These are phyloP conservation scores for Odontocolon sp. DNA, from an alignment of 2,888 invertebrate species.

Conservation along the genomic window DNA sequence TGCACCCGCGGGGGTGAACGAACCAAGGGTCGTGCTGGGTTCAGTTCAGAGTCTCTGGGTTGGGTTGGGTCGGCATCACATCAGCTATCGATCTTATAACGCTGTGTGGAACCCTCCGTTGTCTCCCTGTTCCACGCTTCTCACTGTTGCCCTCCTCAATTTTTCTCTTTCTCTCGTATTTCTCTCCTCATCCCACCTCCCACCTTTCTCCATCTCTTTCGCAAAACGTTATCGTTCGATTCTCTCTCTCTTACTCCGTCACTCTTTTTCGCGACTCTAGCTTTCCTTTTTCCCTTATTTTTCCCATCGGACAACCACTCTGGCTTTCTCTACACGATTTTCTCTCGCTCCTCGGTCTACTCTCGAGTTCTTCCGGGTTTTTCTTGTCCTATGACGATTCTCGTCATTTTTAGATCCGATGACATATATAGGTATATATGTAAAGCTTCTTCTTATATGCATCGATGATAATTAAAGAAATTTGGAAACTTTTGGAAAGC, in stretches of 20 bases:
- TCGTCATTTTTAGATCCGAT: not conserved
- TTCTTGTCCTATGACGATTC: not conserved
- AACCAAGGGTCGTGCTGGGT: conserved; percentile 78
- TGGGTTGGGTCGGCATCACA: conserved; percentile 79
- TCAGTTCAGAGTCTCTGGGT: conserved; percentile 68
- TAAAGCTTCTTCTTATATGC: no score
- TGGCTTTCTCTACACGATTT: conserved; percentile 23
- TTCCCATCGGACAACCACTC: conserved; percentile 38
- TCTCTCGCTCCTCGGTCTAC: conserved; percentile 1
- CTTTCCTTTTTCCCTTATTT: conserved; percentile 30
- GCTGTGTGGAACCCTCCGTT: conserved; percentile 74
- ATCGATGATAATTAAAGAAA: conserved; percentile 39
- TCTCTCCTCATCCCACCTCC: conserved; percentile 26
- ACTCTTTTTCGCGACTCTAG: conserved; percentile 25
- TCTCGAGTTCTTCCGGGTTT: not conserved
- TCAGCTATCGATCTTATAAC: conserved; percentile 81
- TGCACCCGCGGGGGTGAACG: conserved; percentile 80
- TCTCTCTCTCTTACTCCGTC: conserved; percentile 26
- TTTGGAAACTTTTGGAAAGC: conserved; percentile 2
- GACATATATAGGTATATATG: no score
- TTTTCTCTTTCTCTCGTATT: conserved; percentile 49
- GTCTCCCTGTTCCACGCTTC: conserved; percentile 72
- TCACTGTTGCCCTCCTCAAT: no score
- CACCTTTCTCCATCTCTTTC: conserved; percentile 46
- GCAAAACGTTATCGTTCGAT: conserved; percentile 24